Base-by-base conservation (phyloP, 53 echinoderm and acorn worm genomes). In the Arbacia lixula region DNA sequence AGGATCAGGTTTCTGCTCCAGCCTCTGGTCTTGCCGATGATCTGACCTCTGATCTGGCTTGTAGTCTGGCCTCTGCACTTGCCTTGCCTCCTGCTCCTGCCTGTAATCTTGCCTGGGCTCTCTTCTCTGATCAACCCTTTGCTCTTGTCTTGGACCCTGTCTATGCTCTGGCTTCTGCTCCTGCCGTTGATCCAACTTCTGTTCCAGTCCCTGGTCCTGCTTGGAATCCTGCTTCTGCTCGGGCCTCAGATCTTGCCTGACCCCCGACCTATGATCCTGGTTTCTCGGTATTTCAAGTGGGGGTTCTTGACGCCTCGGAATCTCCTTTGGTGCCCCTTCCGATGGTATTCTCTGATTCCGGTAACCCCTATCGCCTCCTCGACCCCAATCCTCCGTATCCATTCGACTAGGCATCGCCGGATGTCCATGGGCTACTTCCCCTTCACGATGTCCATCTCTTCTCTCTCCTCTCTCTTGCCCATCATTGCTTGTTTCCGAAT, bases 401-500 rank as follows among this genome's bases (percentile, higher is more conserved):
- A 22, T 6, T 38, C 68, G 61, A 12, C 65, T 21, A 32, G 74
- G 68, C 2, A 62, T 36, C 12, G 43, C 63, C 64, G 64, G 37
- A 30, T 57, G 55, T 21, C 42, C 60, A 8, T 17, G 20, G 12
- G 72, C 37, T 66, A 26, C 26, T 24, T 77, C 78, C 27, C 67
- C 66, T 27, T 86, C 77, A 40, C 42, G 60, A 1, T 25, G 2
- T 3, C 2, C 25, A 39, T 81, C 81, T 42, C 5, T 60, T 17
- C 20, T n/a, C n/a, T n/a, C n/a, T n/a, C n/a, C n/a, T n/a, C n/a
- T n/a, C n/a, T n/a, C n/a, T n/a, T n/a, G n/a, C n/a, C n/a, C n/a
- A n/a, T n/a, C n/a, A n/a, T n/a, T n/a, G n/a, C n/a, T n/a, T n/a
- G 84, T 83, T 40, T 89, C 89, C 22, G 89, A 89, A 53, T 60